Evolutionary conservation across 2,113 vertebrate species (phyloP).

Genomic region (Tenrec ecaudatus): DNA sequence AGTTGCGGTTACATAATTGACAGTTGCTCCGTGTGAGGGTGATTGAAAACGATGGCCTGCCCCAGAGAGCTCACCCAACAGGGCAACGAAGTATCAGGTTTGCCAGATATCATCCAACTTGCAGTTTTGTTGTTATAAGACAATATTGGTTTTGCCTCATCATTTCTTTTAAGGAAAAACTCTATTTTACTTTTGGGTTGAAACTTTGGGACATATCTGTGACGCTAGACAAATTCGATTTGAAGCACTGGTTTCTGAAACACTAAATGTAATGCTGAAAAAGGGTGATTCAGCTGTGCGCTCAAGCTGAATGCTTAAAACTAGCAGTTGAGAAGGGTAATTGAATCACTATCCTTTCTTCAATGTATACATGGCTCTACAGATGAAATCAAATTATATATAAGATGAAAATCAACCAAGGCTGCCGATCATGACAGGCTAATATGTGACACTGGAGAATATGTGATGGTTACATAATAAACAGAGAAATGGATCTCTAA

Average conservation of each 20-base stretch:
- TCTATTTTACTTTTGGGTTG: neutral
- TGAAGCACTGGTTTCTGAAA: neutral
- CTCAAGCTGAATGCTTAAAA: neutral
- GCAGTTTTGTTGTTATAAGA: slow-evolving; percentile 7
- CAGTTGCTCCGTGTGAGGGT: neutral
- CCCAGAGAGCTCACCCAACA: slow-evolving; percentile 21
- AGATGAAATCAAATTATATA: slow-evolving; percentile 38
- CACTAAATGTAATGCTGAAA: neutral
- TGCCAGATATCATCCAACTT: slow-evolving; percentile 31
- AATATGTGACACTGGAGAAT: neutral
- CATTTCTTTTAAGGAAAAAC: neutral
- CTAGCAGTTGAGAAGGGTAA: neutral
- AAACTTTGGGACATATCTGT: neutral
- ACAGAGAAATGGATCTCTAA: neutral
- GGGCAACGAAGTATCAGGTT: slow-evolving; percentile 20
- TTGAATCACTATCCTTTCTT: neutral
- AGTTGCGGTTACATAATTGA: slow-evolving; percentile 27
- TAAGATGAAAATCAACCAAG: slow-evolving; percentile 39
- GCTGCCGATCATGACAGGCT: neutral
- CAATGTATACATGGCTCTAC: slow-evolving; percentile 5
- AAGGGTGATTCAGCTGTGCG: neutral
- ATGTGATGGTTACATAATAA: neutral
- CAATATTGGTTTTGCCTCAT: neutral
- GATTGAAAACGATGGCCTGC: slow-evolving; percentile 41
- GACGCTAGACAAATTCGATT: slow-evolving; percentile 2